phyloP scores from a whole-genome alignment of 2,113 vertebrate genomes.

The Hippocampus barbouri region DNA sequence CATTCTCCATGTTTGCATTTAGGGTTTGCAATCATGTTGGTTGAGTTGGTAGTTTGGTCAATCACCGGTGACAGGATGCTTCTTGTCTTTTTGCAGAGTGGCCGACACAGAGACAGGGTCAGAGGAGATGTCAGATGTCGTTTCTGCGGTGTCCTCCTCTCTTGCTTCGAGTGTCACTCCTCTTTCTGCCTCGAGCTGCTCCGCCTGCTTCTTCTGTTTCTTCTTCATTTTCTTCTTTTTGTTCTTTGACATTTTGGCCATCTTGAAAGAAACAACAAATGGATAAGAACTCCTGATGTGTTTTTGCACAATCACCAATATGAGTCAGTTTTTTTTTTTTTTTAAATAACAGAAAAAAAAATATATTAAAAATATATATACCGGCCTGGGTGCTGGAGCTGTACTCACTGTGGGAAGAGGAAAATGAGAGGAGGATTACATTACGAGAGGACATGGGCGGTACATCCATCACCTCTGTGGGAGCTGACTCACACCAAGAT shows the following conservation, averaged over 20 bases:
- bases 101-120: conserved; percentile 47
- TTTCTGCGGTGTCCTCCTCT: conserved; percentile 72
- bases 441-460: conserved; percentile 16
- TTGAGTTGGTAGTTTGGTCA: neutral
- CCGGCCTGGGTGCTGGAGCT: conserved; percentile 89
- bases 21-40: neutral
- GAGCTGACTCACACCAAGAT: conserved; percentile 42
- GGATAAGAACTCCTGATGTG: neutral
- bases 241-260: conserved; percentile 95
- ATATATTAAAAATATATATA: conserved; percentile 67
- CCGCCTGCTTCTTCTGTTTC: conserved; percentile 93
- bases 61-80: conserved; percentile 53
- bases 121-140: conserved; percentile 56
- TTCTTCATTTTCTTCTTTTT: conserved; percentile 98
- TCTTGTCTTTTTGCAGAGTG: conserved; percentile 54
- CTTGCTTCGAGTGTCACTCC: conserved; percentile 65
- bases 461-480: conserved; percentile 11
- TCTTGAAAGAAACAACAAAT: conserved; percentile 54
- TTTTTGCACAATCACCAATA: neutral
- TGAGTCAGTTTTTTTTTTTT: neutral
- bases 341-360: neutral
- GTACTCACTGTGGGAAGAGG: conserved; percentile 84
- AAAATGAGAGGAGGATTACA: conserved; percentile 17
- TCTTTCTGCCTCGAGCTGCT: conserved; percentile 89
- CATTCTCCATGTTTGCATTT: neutral